Base-by-base conservation (phyloP, 2,888 invertebrate species). In the Petrolisthes cinctipes region DNA sequence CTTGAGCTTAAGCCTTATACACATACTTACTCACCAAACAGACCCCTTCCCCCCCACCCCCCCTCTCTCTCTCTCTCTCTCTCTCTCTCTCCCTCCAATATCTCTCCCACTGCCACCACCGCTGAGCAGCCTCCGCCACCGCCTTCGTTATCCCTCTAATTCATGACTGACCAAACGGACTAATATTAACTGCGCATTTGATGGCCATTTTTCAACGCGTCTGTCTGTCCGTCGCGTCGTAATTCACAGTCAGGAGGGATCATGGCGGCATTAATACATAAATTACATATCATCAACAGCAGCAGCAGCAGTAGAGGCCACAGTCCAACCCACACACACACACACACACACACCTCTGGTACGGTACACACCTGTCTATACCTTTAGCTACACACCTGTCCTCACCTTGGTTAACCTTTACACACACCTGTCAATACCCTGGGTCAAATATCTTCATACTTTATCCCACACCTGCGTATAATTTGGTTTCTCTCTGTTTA, bases 101-200 rank as follows among this genome's bases (percentile, higher is more conserved):
- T 71, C n/a, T 6, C 71, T 71, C 71, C 71, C n/a, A 14, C 61
- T 20, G 20, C 71, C 20, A 79, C 53, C n/a, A 11, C 53, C 17
- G 20, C 73, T 7, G 17, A 11, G 23, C 23, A 2, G 1, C 57
- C 61, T 53, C 7, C 75, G 14, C 61, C 23, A 2, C 61, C 80
- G n/a, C 54, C 37, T 23, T 61, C 61, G 53, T 54, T 61, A 20
- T 61, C 57, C 23, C 23, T 78, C 56, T 83, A 83, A 83, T 75
- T 83, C 75, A 75, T 83, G 56, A 73, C 83, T 84, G 78, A 76
- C 37, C 83, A 84, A 84, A 84, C 83, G 78, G 76, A 76, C 83
- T 20, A 73, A 76, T 84, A 76, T 84, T 84, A 84, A 84, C 66
- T 61, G 61, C n/a, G 83, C 76, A 76, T 51, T 61, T 84, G 82